Base-by-base conservation (phyloP, 2,113 vertebrate species). In the Sisor rabdophorus region DNA sequence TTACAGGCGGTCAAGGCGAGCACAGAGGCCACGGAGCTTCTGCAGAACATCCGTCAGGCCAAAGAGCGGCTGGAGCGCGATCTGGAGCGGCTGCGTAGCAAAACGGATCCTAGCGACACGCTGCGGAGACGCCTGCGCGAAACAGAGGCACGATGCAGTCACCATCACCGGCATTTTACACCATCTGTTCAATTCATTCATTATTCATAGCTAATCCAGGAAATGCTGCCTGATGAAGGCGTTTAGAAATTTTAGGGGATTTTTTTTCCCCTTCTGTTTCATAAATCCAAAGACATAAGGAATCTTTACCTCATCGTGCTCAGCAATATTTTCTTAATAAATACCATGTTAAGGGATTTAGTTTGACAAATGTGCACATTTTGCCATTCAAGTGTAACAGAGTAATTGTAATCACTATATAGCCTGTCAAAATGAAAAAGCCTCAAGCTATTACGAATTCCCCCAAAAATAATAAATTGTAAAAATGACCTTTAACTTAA, bases 21-120 rank as follows among this genome's bases (percentile, higher is more conserved):
- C 88, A 94, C 96, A 19, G 97, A 99, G 86, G 97, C 97, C 77
- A 98, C 97, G 0, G 97, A 99, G 87, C 93, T 99, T 76, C 92
- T 99, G 79, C 96, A 99, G 89, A 99, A 98, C 76, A 97, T 99
- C 78, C 96, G 97, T 30, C 97, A 98, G 89, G 96, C 97, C 19
- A 99, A 98, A 87, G 97, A 99, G 80, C 91, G 95, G 6, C 93
- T 97, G 17, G 97, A 99, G 83, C 91, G 95, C 11, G 96, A 99
- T 77, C 68, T 99, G 79, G 96, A 98, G 89, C 95, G 96, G 71
- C 89, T 98, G 74, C 93, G 94, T 83, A 95, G 93, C 75, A 91
- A 96, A 36, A 94, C 93, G 15, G 97, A 98, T 79, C 94, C 95
- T 1, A 96, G 95, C 10, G 96, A 98, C 88, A 95, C 95, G 68